Percentiles rank a stretch among this genome's conserved stretches.
These are phyloP conservation scores for Heterocephalus glaber DNA, from an alignment of 2,113 vertebrate species.

Conservation along the genomic window DNA sequence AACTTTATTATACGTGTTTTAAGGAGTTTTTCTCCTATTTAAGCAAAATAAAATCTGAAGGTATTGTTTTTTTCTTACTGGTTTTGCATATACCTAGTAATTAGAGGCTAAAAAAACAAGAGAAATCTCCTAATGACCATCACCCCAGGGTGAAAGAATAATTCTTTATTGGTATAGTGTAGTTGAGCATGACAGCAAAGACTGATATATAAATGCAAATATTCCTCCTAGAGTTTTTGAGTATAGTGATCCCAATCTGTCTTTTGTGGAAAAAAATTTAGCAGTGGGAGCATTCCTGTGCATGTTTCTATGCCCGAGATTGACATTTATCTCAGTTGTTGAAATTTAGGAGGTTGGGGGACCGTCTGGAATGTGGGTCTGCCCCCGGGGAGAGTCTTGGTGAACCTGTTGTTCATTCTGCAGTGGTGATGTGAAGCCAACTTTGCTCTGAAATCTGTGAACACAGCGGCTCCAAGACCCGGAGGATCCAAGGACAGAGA, in stretches of 20 bases:
- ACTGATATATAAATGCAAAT: neutral
- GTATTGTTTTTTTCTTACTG: neutral
- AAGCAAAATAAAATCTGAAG: constrained; percentile 48
- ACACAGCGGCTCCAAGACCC: constrained; percentile 41
- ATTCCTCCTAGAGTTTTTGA: constrained; percentile 4
- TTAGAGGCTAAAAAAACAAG: constrained; percentile 44
- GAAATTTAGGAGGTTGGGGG: constrained; percentile 38
- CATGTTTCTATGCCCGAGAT: neutral
- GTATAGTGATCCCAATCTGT: neutral
- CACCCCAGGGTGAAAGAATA: neutral
- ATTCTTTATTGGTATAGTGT: neutral
- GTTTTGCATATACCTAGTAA: constrained; percentile 15
- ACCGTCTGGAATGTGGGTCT: constrained; percentile 41
- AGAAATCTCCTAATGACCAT: neutral
- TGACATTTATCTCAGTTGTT: constrained; percentile 54
- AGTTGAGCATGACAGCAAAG: neutral
- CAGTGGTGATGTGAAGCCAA: constrained; percentile 1
- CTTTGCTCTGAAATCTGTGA: constrained; percentile 66
- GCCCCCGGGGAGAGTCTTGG: constrained; percentile 33
- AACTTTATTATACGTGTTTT: constrained; percentile 3
- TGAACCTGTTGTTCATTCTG: neutral
- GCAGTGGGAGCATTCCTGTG: constrained; percentile 53
- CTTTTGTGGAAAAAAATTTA: neutral
- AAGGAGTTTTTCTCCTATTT: neutral
- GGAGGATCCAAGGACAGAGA: constrained; percentile 43